These are phyloP conservation scores for Merops nubicus DNA, from an alignment of 2,113 vertebrate species.

Conservation along the genomic window DNA sequence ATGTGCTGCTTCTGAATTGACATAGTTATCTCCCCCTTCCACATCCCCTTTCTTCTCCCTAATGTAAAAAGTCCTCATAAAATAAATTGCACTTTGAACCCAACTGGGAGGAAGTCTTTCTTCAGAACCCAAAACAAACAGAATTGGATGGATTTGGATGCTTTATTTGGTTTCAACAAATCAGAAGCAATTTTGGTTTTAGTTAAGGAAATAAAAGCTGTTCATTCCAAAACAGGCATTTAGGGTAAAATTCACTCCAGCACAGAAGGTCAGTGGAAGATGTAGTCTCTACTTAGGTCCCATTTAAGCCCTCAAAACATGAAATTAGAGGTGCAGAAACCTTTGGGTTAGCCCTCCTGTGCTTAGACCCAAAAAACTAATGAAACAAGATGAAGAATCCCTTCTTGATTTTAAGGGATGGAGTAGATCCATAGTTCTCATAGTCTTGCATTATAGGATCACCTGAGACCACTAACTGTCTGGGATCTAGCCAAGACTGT, in stretches of 20 bases:
- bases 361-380: background rate
- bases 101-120: slow-evolving; percentile 15
- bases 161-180: slow-evolving; percentile 32
- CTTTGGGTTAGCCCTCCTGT: background rate
- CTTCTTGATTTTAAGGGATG: background rate
- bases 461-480: background rate
- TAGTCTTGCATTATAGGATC: background rate
- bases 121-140: slow-evolving; percentile 59
- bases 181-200: slow-evolving; percentile 10
- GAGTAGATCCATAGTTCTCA: background rate
- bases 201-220: slow-evolving; percentile 28
- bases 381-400: background rate
- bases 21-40: slow-evolving; percentile 30
- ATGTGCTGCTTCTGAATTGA: slow-evolving; percentile 44
- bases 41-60: slow-evolving; percentile 13
- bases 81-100: slow-evolving; percentile 46
- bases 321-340: background rate
- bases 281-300: background rate
- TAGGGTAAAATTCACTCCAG: background rate
- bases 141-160: slow-evolving; percentile 2
- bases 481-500: background rate
- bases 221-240: slow-evolving; percentile 18
- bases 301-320: background rate
- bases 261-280: background rate
- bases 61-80: slow-evolving; percentile 29